Percentiles rank a stretch among this genome's conserved stretches.
Conservation (phyloP, 2,113 vertebrate species). For the Aptenodytes forsteri region DNA sequence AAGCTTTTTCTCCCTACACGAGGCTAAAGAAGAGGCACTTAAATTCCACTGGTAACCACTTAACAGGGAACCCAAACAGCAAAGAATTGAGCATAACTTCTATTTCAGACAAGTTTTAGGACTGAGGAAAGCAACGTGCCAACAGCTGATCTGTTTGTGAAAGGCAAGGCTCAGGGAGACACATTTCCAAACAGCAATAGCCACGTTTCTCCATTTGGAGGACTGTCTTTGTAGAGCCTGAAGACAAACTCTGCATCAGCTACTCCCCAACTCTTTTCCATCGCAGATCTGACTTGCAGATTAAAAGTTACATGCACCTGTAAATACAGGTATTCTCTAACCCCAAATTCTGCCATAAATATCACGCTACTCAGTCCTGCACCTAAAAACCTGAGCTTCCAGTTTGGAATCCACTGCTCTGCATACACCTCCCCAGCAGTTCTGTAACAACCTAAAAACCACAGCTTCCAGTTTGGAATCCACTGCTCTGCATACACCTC, state of each 20-base stretch:
- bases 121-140: neutral
- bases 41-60: neutral
- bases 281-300: neutral
- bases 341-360: neutral
- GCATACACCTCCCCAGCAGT: neutral
- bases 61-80: neutral
- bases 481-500: neutral
- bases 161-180: neutral
- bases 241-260: neutral
- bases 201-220: neutral
- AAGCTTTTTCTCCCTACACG: neutral
- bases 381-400: neutral
- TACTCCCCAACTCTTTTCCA: neutral
- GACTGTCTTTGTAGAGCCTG: neutral
- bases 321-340: neutral
- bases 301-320: neutral
- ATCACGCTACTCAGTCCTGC: neutral
- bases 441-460: neutral
- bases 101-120: neutral
- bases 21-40: neutral
- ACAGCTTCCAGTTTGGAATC: neutral
- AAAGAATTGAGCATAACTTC: neutral
- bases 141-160: neutral
- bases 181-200: neutral
- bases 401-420: neutral